phyloP scores from a whole-genome alignment of 2,888 invertebrate genomes.

The Bruchidius siliquastri region DNA sequence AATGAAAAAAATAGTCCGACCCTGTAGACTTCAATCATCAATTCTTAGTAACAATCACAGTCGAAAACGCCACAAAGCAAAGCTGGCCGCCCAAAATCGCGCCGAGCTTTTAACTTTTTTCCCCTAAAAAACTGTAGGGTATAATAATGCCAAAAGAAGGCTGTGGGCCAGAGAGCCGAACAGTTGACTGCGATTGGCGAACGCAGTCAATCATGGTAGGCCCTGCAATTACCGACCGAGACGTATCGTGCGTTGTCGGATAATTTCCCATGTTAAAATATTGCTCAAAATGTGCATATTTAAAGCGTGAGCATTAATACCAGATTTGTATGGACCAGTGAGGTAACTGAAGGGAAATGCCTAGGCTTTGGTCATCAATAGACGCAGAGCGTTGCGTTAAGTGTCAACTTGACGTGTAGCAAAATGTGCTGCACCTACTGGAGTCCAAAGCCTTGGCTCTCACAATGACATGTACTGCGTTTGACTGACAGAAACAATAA shows the following conservation, averaged over 20 bases:
- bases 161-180: background rate
- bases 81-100: conserved; percentile 14
- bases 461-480: no score
- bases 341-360: background rate
- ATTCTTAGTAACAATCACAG: background rate
- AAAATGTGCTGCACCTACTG: no score
- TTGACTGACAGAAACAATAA: no score
- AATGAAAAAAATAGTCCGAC: background rate
- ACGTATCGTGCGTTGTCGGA: conserved; percentile 1
- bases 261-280: conserved; percentile 4
- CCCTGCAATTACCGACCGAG: conserved; percentile 32
- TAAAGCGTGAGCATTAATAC: background rate
- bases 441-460: no score
- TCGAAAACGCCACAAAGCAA: background rate
- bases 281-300: conserved; percentile 7
- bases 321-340: background rate
- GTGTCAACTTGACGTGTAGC: no score
- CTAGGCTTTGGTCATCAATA: no score
- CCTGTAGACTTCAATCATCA: background rate
- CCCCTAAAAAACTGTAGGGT: conserved; percentile 22
- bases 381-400: no score
- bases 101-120: conserved; percentile 35
- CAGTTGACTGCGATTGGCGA: conserved; percentile 24
- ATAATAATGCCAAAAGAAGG: background rate
- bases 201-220: conserved; percentile 37